A percentile compares a stretch with the other conserved stretches of the same genome.
Evolutionary conservation across 2,888 invertebrate genomes (phyloP).

Genomic region (Pterobdella sp.): DNA sequence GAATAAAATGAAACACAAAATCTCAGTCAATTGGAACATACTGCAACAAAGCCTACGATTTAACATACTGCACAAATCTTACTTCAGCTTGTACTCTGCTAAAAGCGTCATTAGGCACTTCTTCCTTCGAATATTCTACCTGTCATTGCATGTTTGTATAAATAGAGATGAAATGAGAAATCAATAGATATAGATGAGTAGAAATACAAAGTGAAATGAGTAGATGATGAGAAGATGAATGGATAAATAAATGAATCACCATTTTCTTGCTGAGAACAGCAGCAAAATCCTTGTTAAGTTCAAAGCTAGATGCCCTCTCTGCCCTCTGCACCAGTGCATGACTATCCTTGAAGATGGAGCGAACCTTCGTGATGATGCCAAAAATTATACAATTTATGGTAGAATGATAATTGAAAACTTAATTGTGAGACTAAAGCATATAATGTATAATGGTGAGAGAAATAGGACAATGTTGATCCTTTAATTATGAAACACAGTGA

Average conservation of each 20-base stretch:
- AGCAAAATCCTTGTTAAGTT: conserved; percentile 37
- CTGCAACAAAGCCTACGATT: conserved; percentile 1
- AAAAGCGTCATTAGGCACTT: not conserved
- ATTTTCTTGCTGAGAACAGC: conserved; percentile 34
- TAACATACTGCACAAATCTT: not conserved
- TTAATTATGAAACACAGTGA: too few species aligned
- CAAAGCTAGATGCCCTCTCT: conserved; percentile 34
- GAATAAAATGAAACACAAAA: too few species aligned
- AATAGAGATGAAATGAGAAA: not conserved
- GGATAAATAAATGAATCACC: conserved; percentile 31
- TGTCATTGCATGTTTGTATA: not conserved
- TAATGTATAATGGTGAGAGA: too few species aligned
- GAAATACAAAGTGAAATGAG: not conserved
- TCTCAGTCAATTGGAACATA: too few species aligned
- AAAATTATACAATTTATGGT: not conserved
- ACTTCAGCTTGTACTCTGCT: conserved; percentile 9
- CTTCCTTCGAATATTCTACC: not conserved
- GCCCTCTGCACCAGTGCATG: conserved; percentile 31
- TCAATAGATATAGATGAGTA: not conserved
- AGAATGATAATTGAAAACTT: not conserved
- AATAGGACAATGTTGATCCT: too few species aligned
- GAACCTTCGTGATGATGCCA: too few species aligned
- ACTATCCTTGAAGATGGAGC: conserved; percentile 32
- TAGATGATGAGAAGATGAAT: not conserved
- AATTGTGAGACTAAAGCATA: not conserved